These are phyloP conservation scores for Gallinago paraguaiae DNA, from an alignment of 2,113 vertebrate species.

Conservation along the genomic window DNA sequence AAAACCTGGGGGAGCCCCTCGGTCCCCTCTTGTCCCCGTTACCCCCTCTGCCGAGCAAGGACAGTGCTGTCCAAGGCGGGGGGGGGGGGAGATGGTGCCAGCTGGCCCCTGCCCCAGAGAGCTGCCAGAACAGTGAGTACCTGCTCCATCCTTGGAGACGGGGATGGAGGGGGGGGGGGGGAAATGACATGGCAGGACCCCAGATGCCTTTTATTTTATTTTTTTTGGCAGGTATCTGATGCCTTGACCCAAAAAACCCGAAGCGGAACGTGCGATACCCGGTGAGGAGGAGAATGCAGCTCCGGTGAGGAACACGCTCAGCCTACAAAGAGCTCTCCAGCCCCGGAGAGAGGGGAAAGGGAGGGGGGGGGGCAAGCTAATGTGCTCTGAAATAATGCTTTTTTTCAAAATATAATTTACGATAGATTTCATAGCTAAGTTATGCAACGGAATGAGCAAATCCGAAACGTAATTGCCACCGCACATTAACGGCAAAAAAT, in stretches of 20 bases:
- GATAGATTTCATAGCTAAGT: conserved; percentile 15
- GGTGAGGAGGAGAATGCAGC: not conserved
- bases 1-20: not conserved
- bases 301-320: not conserved
- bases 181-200: not conserved
- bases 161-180: not conserved
- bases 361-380: not conserved
- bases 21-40: accelerated
- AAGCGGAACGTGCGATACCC: not conserved
- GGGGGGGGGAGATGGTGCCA: not conserved
- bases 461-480: conserved; percentile 58
- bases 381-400: conserved; percentile 24
- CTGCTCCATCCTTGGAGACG: not conserved
- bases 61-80: not conserved
- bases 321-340: not conserved
- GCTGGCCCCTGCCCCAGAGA: not conserved
- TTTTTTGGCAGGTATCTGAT: not conserved
- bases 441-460: conserved; percentile 62
- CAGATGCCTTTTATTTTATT: not conserved
- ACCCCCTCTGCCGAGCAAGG: not conserved
- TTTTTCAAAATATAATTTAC: conserved; percentile 27
- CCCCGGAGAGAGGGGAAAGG: not conserved
- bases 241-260: not conserved
- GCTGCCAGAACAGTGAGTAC: not conserved
- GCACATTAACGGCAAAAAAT: conserved; percentile 42